Evolutionary conservation across 1,140 invertebrate genomes (phyloP), one percentile per base, ranked within the genome.

Genomic region (Pachypeltis micranthus): DNA sequence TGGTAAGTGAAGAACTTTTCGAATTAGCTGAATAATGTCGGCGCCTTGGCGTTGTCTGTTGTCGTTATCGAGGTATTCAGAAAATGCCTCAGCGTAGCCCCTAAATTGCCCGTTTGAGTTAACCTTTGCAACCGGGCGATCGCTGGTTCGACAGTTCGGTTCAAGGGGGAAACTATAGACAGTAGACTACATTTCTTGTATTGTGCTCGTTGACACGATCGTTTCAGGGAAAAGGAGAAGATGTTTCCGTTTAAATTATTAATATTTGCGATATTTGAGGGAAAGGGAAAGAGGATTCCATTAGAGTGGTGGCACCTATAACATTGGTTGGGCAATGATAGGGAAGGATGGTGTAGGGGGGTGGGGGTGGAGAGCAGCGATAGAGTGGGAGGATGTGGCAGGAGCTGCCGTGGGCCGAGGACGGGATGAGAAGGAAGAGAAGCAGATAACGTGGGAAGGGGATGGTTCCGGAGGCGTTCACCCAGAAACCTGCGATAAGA

Each of bases 351-450:
- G 34, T 19, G 54, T 59, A 31, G 31, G 24, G 19, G 56, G 25
- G 58, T 28, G 54, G 39, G 27, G 44, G 29, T 58, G 31, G 56
- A 34, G 54, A 39, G 56, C 55, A 26, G 27, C n/a, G 55, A n/a
- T 29, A 23, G 57, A 26, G 16, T 25, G 57, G 25, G 54, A 16
- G 62, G 29, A 1, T 10, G 59, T 61, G 24, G 19, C 3, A 58
- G 25, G 39, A 44, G 44, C 12, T 26, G 28, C 21, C 51, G 29
- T 39, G 51, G 51, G 25, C 19, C 19, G 59, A 24, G 39, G 12
- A 25, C 62, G 62, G n/a, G 25, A 63, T 63, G 19, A 39, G 59
- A 47, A 34, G 21, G 71, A 69, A 68, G 70, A 71, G 71, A 70
- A 29, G 56, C 2, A 39, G 65, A 24, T n/a, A n/a, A n/a, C n/a